These are phyloP conservation scores for Philonicus albiceps DNA, from an alignment of 2,888 invertebrate species.

Conservation along the genomic window DNA sequence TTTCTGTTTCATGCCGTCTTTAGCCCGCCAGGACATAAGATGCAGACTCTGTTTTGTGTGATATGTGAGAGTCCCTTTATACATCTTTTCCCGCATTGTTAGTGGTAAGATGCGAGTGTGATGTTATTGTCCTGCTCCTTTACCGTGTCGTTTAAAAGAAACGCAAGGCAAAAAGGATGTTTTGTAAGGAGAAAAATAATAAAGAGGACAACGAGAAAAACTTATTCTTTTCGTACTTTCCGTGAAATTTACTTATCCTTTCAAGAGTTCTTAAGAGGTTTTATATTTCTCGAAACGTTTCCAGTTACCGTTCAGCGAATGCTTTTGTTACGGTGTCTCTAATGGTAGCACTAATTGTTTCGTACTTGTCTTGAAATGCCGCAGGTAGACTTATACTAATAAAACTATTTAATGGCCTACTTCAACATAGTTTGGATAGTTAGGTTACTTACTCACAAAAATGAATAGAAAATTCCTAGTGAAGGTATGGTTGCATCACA, in stretches of 20 bases:
- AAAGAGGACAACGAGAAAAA: neutral
- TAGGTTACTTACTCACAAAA: neutral
- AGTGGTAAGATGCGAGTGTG: conserved; percentile 6
- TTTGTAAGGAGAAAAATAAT: neutral
- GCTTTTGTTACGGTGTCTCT: neutral
- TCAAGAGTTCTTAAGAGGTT: conserved; percentile 29
- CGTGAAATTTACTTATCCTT: conserved; percentile 30
- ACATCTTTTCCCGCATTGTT: conserved; percentile 15
- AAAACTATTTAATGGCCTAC: neutral
- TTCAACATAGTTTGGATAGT: neutral
- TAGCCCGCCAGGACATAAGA: conserved; percentile 18
- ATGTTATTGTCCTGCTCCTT: neutral
- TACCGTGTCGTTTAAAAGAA: neutral
- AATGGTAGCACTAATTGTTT: conserved; percentile 34
- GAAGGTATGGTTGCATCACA: too few species aligned
- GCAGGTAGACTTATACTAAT: neutral
- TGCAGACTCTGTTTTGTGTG: neutral
- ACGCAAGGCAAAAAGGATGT: neutral
- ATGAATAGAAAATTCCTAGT: too few species aligned
- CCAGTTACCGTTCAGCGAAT: conserved; percentile 11
- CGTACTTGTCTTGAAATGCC: neutral
- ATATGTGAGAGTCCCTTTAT: conserved; percentile 10
- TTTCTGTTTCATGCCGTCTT: conserved; percentile 41
- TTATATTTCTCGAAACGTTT: conserved; percentile 20
- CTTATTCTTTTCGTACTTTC: conserved; percentile 26